Evolutionary conservation across 2,888 invertebrate genomes (phyloP).

Genomic region (Lamellibrachia columna): DNA sequence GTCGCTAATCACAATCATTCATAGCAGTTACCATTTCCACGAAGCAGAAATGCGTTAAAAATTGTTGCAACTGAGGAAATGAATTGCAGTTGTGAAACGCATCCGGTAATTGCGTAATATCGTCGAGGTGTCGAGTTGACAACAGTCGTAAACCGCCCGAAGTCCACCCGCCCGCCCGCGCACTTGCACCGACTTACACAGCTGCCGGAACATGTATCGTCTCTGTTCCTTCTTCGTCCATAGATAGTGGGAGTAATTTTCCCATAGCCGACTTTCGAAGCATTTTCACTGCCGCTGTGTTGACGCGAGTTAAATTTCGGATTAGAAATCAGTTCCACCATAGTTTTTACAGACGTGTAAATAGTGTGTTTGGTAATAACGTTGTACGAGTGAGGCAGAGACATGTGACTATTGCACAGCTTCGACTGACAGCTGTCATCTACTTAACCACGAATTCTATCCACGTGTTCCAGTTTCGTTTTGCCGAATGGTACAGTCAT

Average conservation of each 20-base stretch:
- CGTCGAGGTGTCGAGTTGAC: neutral
- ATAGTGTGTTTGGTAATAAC: too few species aligned
- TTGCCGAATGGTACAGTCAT: too few species aligned
- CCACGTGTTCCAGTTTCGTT: too few species aligned
- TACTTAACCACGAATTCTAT: too few species aligned
- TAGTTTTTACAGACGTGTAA: neutral
- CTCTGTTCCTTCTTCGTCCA: neutral
- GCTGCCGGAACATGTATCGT: neutral
- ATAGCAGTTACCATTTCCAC: neutral
- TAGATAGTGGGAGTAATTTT: neutral
- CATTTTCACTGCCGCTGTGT: neutral
- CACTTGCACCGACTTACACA: neutral
- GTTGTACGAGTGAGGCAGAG: too few species aligned
- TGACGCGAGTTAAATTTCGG: neutral
- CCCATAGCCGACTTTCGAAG: neutral
- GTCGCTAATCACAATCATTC: neutral
- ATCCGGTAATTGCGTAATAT: neutral
- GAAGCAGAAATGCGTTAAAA: neutral
- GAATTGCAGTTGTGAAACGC: neutral
- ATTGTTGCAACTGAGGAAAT: neutral
- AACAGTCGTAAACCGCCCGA: neutral
- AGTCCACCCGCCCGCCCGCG: neutral
- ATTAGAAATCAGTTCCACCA: neutral
- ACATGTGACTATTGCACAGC: too few species aligned
- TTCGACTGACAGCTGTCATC: too few species aligned